A percentile compares a stretch with the other conserved stretches of the same genome.
phyloP scores from a whole-genome alignment of 2,888 invertebrate species.

The Microctonus aethiopoides region DNA sequence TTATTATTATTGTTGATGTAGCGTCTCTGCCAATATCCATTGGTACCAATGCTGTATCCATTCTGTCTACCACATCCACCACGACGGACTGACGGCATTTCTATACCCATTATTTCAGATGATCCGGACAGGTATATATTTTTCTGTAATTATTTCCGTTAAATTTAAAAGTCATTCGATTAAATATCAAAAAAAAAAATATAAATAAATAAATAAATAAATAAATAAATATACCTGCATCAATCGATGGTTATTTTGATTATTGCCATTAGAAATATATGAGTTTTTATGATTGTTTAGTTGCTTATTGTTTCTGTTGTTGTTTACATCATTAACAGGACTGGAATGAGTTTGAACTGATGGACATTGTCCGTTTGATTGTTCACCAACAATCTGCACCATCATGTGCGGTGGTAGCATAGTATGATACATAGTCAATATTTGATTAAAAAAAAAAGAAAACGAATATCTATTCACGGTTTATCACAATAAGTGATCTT shows the following conservation, averaged over 20 bases:
- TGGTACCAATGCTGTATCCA: slow-evolving; percentile 11
- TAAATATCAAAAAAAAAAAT: slow-evolving; percentile 17
- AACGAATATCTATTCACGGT: not conserved
- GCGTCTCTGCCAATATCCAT: slow-evolving; percentile 54
- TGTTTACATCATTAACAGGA: slow-evolving; percentile 50
- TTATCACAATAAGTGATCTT: not conserved
- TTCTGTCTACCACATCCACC: slow-evolving; percentile 51
- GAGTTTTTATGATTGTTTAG: slow-evolving; percentile 51
- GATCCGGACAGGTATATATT: slow-evolving; percentile 55
- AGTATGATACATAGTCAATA: slow-evolving; percentile 63
- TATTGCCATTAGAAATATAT: slow-evolving; percentile 50
- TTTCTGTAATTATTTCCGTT: slow-evolving; percentile 46
- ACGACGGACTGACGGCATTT: slow-evolving; percentile 54
- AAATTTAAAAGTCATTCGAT: not conserved
- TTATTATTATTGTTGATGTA: slow-evolving; percentile 4
- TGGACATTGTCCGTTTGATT: slow-evolving; percentile 56
- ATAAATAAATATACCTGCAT: slow-evolving; percentile 55
- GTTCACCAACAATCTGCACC: slow-evolving; percentile 61
- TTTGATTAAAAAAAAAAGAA: slow-evolving; percentile 15
- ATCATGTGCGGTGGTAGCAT: slow-evolving; percentile 60
- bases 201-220: not conserved
- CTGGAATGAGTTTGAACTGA: slow-evolving; percentile 50
- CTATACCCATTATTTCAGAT: slow-evolving; percentile 57
- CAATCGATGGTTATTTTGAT: slow-evolving; percentile 54
- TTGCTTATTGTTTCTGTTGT: slow-evolving; percentile 41